Conservation (phyloP, 2,797 vertebrate species). For the Chelonia mydas region DNA sequence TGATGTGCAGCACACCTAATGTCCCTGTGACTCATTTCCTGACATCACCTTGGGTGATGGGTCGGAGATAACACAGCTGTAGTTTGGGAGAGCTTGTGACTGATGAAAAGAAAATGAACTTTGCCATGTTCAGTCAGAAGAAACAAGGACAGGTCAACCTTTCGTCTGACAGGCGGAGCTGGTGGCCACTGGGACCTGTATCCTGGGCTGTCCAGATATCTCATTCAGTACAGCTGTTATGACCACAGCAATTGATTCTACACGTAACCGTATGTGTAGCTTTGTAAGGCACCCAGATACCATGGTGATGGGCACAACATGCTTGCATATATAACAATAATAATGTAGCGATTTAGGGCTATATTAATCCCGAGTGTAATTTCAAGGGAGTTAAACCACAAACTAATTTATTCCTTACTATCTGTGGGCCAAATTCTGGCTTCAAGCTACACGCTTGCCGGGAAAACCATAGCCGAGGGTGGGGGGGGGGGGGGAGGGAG, state of each 20-base stretch:
- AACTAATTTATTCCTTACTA: not conserved
- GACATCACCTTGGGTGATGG: not conserved
- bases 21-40: not conserved
- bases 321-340: not conserved
- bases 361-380: not conserved
- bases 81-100: not conserved
- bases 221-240: not conserved
- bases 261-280: not conserved
- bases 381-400: not conserved
- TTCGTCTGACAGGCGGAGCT: not conserved
- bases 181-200: not conserved
- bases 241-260: accelerated
- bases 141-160: not conserved
- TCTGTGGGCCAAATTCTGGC: conserved; percentile 23
- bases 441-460: not conserved
- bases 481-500: too few relatives aligned
- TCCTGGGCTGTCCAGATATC: not conserved
- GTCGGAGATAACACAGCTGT: not conserved
- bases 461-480: not conserved
- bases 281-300: accelerated
- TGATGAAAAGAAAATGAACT: not conserved
- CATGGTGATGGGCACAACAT: not conserved
- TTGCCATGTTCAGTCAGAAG: not conserved
- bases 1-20: not conserved
- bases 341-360: not conserved